phyloP scores from a whole-genome alignment of 1,140 invertebrate genomes.

The Scaptodrosophila lebanonensis region DNA sequence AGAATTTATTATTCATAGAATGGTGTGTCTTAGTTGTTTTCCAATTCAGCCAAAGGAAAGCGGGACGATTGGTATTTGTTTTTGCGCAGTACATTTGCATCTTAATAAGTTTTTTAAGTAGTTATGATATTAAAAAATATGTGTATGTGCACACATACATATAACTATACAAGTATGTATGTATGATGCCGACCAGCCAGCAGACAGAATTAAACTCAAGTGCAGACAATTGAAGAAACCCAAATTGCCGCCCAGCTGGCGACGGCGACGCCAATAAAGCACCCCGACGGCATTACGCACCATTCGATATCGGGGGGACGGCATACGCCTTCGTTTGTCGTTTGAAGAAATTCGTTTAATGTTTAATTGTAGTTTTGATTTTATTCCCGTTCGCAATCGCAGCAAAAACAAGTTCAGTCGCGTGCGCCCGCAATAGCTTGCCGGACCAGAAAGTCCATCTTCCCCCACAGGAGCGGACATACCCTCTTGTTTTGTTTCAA shows the following conservation, averaged over 20 bases:
- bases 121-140: constrained; percentile 56
- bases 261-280: background rate
- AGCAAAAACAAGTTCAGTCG: too few species aligned
- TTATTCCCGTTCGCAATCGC: constrained; percentile 23
- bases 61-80: constrained; percentile 70
- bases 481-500: too few species aligned
- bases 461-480: too few species aligned
- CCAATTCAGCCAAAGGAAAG: too few species aligned
- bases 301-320: background rate
- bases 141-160: constrained; percentile 15
- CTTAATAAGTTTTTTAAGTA: constrained; percentile 71
- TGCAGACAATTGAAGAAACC: constrained; percentile 71
- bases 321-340: constrained; percentile 34
- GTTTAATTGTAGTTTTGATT: constrained; percentile 40
- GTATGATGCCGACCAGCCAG: constrained; percentile 14
- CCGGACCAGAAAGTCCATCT: too few species aligned
- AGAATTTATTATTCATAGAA: too few species aligned
- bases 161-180: background rate
- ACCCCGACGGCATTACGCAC: background rate
- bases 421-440: too few species aligned
- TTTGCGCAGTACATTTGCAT: constrained; percentile 63
- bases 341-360: constrained; percentile 21
- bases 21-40: too few species aligned
- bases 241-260: constrained; percentile 35
- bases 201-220: constrained; percentile 62